A percentile compares a stretch with the other conserved stretches of the same genome.
Evolutionary conservation across 35 echinoderm and acorn worm species (phyloP).

Genomic region (Holothuria glaberrima): DNA sequence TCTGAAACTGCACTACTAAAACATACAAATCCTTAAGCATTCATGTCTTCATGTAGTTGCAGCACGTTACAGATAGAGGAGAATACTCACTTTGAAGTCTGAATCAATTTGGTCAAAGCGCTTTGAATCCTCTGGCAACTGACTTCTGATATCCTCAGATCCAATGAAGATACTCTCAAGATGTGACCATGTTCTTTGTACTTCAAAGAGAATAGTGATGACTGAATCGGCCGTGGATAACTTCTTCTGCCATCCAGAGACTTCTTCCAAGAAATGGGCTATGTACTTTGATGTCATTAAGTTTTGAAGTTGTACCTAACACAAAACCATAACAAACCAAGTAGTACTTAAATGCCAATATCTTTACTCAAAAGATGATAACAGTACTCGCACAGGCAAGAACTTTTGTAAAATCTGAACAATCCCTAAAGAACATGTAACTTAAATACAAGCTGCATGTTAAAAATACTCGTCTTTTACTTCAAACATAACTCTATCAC

Average conservation of each 20-base stretch:
- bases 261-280: constrained; percentile 98
- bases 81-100: constrained; percentile 82
- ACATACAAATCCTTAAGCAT: too few species aligned
- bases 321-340: too few species aligned
- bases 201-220: constrained; percentile 99
- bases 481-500: not conserved
- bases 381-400: too few species aligned
- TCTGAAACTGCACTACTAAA: too few species aligned
- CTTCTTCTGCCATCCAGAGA: constrained; percentile 99
- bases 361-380: too few species aligned
- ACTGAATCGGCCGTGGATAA: constrained; percentile 95
- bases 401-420: too few species aligned
- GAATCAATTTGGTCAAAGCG: constrained; percentile 93
- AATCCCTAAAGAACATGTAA: too few species aligned
- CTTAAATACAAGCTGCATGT: too few species aligned
- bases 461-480: too few species aligned
- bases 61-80: too few species aligned
- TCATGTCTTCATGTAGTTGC: too few species aligned
- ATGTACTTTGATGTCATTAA: constrained; percentile 99
- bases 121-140: constrained; percentile 97
- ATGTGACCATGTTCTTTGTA: constrained; percentile 99
- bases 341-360: too few species aligned
- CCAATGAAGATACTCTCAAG: constrained; percentile 99
- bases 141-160: constrained; percentile 96
- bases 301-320: constrained; percentile 99